Conservation (phyloP, 2,888 invertebrate species). For the Meandrusa payeni region DNA sequence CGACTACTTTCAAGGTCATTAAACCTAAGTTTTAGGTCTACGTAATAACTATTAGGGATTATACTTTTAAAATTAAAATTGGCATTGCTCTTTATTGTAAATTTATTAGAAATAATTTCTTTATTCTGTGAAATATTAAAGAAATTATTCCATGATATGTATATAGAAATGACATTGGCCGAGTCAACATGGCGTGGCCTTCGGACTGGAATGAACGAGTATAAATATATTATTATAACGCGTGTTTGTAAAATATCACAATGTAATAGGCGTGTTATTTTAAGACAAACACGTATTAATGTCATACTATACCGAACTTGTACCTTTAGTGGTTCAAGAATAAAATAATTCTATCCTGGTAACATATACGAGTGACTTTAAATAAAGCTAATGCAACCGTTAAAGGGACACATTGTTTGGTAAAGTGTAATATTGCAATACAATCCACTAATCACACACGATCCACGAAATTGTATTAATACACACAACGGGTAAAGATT, state of each 20-base stretch:
- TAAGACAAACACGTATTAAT: not conserved
- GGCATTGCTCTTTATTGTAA: too few species aligned
- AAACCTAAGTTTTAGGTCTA: slow-evolving; percentile 1
- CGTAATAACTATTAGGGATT: not conserved
- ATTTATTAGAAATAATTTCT: not conserved
- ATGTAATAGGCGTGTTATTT: slow-evolving; percentile 23
- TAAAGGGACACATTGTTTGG: not conserved
- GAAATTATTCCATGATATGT: slow-evolving; percentile 21
- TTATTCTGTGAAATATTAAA: slow-evolving; percentile 1
- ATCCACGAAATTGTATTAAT: not conserved
- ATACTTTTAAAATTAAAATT: too few species aligned
- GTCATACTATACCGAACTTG: not conserved
- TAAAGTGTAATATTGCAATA: not conserved
- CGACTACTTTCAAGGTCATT: slow-evolving; percentile 7
- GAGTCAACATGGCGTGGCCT: slow-evolving; percentile 36
- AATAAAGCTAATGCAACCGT: not conserved
- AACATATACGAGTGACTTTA: too few species aligned
- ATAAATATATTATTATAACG: slow-evolving; percentile 31
- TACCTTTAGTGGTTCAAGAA: not conserved
- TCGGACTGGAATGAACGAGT: slow-evolving; percentile 32
- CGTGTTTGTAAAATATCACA: slow-evolving; percentile 25
- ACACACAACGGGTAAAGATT: slow-evolving; percentile 18
- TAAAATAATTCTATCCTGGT: slow-evolving; percentile 2
- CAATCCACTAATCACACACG: slow-evolving; percentile 5
- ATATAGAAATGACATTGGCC: slow-evolving; percentile 34